Evolutionary conservation across 2,113 vertebrate genomes (phyloP), one percentile per base, ranked within the genome.

Genomic region (Paratilapia polleni): DNA sequence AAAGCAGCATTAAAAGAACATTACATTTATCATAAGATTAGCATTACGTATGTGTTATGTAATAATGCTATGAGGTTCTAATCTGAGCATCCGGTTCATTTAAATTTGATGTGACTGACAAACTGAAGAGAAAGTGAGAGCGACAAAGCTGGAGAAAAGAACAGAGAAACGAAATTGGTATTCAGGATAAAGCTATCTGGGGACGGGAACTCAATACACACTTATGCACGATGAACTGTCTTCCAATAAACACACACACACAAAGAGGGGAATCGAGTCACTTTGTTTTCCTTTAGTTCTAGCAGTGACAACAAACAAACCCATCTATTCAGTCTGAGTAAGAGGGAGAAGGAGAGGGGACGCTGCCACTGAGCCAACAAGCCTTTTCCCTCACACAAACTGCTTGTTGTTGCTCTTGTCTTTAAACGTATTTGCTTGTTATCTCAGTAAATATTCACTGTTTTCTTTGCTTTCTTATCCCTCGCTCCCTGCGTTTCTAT

Each of bases 261-360:
- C 19, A 70, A 70, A 38, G 88, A 57, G 78, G n/a, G 54, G 64
- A 58, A 89, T 85, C 31, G 17, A 89, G 83, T 77, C 64, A 80
- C 87, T 90, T 90, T 90, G 89, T 91, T 88, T 87, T 78, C 85
- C 85, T 82, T 91, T 90, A 80, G 89, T 89, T 92, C 89, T 68
- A 86, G 80, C 89, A 87, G 73, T 31, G 82, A 80, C 83, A 81
- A 87, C 88, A 91, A 90, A 94, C 89, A 94, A 90, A 81, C 82
- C 61, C 81, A 9, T 90, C 88, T 49, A 89, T 93, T 93, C 91
- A 93, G 80, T 3, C 8, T 13, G 57, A 63, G 61, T 63, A 13
- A 87, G 75, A 77, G 15, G 43, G 59, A 91, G 74, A 87, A 70
- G 31, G n/a, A 86, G 90, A 82, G 36, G 82, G 66, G 90, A 91